A percentile compares a stretch with the other conserved stretches of the same genome.
phyloP scores from a whole-genome alignment of 1,140 invertebrate genomes.

The Hyles vespertilio region DNA sequence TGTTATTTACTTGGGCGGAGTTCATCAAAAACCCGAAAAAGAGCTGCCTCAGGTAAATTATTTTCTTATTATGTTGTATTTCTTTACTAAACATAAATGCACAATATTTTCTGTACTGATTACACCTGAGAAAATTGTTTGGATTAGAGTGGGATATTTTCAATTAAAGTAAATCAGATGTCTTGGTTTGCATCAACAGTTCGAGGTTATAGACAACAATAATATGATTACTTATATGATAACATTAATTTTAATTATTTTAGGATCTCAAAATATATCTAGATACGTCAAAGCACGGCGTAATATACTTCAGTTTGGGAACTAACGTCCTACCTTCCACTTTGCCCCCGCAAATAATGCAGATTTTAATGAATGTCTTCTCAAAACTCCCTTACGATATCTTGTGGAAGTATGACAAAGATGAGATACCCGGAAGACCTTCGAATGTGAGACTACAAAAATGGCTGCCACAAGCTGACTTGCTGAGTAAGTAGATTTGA shows the following conservation, averaged over 20 bases:
- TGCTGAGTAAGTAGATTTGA: constrained; percentile 51
- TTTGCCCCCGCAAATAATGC: constrained; percentile 31
- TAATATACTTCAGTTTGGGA: constrained; percentile 79
- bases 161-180: too few relatives aligned
- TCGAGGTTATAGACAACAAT: too few relatives aligned
- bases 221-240: constrained; percentile 31
- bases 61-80: neutral
- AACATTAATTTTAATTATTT: constrained; percentile 19
- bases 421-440: constrained; percentile 39
- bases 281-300: constrained; percentile 69
- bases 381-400: constrained; percentile 50
- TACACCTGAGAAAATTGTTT: too few relatives aligned
- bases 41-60: neutral
- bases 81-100: neutral
- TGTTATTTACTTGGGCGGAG: constrained; percentile 54
- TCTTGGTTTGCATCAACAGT: too few relatives aligned
- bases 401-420: constrained; percentile 69
- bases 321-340: constrained; percentile 62
- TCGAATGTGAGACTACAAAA: constrained; percentile 66
- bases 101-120: neutral
- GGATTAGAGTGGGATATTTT: too few relatives aligned
- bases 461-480: constrained; percentile 72
- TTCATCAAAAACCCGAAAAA: constrained; percentile 46
- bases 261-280: constrained; percentile 70
- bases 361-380: constrained; percentile 56